Evolutionary conservation across 2,113 vertebrate species (phyloP).

Genomic region (Ramphastos sulfuratus): DNA sequence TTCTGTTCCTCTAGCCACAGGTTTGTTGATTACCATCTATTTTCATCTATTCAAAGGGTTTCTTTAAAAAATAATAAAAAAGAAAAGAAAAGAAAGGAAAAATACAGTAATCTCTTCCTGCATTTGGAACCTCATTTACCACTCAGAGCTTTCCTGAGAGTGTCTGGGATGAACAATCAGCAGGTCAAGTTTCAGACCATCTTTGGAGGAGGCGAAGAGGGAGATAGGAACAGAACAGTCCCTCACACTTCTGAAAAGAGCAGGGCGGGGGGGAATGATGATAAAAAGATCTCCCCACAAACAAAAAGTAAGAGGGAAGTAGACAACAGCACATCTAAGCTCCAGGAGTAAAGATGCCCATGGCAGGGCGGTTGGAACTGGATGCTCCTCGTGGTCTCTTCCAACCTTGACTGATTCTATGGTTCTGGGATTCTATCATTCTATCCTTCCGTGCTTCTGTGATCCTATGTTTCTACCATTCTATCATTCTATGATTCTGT

Average conservation of each 20-base stretch:
- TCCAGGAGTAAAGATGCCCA: not conserved
- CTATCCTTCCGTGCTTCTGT: no score
- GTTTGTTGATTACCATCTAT: conserved; percentile 78
- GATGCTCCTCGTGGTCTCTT: no score
- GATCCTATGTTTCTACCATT: no score
- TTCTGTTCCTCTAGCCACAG: conserved; percentile 60
- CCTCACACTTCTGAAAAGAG: not conserved
- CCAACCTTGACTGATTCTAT: no score
- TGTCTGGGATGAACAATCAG: conserved; percentile 51
- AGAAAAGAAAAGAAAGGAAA: conserved; percentile 64
- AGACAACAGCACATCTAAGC: conserved; percentile 30
- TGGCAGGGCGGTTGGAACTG: no score
- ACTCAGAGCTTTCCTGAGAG: conserved; percentile 57
- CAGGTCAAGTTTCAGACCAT: conserved; percentile 73
- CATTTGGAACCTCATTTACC: conserved; percentile 72
- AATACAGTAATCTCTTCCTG: conserved; percentile 73
- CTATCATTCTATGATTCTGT: no score
- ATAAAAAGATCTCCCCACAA: not conserved
- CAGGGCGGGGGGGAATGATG: not conserved
- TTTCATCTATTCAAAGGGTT: conserved; percentile 73
- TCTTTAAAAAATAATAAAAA: conserved; percentile 64
- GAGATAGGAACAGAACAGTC: not conserved
- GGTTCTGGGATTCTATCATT: no score
- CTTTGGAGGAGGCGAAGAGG: conserved; percentile 40
- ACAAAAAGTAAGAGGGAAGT: not conserved